A percentile compares a stretch with the other conserved stretches of the same genome.
These are phyloP conservation scores for Morpho helenor DNA, from an alignment of 2,888 invertebrate species.

Conservation along the genomic window DNA sequence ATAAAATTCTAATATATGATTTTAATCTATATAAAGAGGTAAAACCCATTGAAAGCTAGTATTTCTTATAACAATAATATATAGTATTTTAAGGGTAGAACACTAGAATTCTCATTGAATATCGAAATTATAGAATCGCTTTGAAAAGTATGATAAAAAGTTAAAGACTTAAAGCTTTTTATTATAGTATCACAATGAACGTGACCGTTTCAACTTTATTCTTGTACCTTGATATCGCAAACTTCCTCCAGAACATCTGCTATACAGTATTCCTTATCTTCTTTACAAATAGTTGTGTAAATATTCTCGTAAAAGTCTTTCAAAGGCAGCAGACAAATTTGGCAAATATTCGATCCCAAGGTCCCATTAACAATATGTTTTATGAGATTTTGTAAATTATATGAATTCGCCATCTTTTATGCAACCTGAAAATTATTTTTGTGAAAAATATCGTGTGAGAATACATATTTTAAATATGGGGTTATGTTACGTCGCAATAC, in stretches of 20 bases:
- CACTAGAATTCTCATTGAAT: no score
- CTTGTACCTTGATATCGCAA: slow-evolving; percentile 20
- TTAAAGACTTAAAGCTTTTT: no score
- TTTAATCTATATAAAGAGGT: no score
- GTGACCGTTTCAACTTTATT: no score
- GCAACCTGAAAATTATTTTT: slow-evolving; percentile 15
- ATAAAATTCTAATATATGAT: no score
- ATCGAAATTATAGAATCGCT: no score
- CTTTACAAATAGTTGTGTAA: slow-evolving; percentile 56
- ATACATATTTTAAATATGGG: slow-evolving; percentile 10
- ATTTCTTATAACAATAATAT: no score
- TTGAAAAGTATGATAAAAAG: no score
- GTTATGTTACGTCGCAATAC: not conserved
- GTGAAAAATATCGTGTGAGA: not conserved
- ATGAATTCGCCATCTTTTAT: slow-evolving; percentile 40
- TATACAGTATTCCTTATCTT: slow-evolving; percentile 53
- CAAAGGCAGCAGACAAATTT: slow-evolving; percentile 53
- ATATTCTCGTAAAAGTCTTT: slow-evolving; percentile 48
- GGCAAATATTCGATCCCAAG: slow-evolving; percentile 51
- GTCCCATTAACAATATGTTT: slow-evolving; percentile 59
- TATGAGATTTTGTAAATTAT: slow-evolving; percentile 50
- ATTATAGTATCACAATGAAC: no score
- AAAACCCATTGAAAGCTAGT: no score
- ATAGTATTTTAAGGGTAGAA: no score
- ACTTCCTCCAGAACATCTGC: slow-evolving; percentile 53